Conservation (phyloP, 2,113 vertebrate genomes). For the Pao palembangensis region DNA sequence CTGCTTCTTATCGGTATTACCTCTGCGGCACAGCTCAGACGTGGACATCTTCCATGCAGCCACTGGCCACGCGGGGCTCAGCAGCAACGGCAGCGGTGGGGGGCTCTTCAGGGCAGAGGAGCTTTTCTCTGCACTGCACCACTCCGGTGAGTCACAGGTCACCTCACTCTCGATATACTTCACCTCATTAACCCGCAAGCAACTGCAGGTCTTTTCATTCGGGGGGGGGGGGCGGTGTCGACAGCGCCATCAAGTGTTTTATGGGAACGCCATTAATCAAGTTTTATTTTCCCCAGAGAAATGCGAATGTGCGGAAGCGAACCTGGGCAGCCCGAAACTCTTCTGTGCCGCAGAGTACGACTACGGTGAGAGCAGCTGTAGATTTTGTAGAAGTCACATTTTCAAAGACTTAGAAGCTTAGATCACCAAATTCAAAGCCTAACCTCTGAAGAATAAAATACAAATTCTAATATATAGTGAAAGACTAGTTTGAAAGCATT, state of each 20-base stretch:
- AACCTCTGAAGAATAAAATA: no score
- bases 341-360: conserved; percentile 91
- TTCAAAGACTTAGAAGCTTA: not conserved
- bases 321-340: conserved; percentile 81
- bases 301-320: conserved; percentile 89
- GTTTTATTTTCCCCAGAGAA: conserved; percentile 77
- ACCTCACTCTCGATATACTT: conserved; percentile 24
- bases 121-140: conserved; percentile 93
- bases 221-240: not conserved
- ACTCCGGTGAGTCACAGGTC: conserved; percentile 83
- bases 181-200: conserved; percentile 17
- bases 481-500: no score
- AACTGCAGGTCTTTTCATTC: conserved; percentile 9
- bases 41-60: conserved; percentile 51
- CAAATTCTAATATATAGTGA: no score
- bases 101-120: conserved; percentile 85
- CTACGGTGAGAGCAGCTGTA: conserved; percentile 78
- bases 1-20: conserved; percentile 31
- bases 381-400: not conserved
- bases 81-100: conserved; percentile 74
- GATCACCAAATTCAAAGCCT: no score
- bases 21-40: conserved; percentile 59
- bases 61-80: conserved; percentile 51
- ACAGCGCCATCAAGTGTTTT: not conserved
- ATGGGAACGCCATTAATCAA: not conserved